Conservation (phyloP, 2,113 vertebrate species). For the Anser brachyrhynchus region DNA sequence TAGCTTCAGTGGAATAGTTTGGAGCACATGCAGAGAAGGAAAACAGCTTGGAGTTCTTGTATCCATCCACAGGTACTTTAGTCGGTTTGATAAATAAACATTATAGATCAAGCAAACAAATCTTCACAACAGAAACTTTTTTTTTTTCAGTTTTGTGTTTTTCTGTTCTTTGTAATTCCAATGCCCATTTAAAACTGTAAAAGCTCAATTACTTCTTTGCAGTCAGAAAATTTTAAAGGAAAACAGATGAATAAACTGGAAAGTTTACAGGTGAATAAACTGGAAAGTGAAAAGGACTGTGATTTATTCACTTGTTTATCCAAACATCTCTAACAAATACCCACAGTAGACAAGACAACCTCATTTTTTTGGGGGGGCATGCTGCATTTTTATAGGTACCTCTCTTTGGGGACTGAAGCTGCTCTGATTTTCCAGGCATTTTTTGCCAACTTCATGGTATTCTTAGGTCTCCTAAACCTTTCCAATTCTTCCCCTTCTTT, state of each 20-base stretch:
- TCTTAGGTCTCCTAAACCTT: background rate
- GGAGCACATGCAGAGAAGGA: background rate
- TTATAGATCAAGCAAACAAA: background rate
- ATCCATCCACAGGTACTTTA: background rate
- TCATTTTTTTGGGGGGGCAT: background rate
- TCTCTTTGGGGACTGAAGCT: background rate
- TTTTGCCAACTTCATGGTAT: background rate
- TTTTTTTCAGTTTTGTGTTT: background rate
- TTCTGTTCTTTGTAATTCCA: background rate
- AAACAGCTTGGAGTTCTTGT: background rate
- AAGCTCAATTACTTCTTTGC: background rate
- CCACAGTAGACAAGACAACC: background rate
- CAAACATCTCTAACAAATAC: background rate
- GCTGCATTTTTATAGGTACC: background rate
- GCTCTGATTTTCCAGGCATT: background rate
- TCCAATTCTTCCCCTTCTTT: background rate
- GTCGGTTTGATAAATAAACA: background rate
- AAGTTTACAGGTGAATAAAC: background rate
- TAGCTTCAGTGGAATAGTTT: background rate
- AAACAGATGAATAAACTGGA: background rate
- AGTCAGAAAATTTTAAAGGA: background rate
- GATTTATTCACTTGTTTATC: background rate
- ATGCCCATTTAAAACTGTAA: background rate
- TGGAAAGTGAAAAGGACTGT: background rate
- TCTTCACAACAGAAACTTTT: background rate